Evolutionary conservation across 2,888 invertebrate genomes (phyloP).

Genomic region (Cistogaster globosa): DNA sequence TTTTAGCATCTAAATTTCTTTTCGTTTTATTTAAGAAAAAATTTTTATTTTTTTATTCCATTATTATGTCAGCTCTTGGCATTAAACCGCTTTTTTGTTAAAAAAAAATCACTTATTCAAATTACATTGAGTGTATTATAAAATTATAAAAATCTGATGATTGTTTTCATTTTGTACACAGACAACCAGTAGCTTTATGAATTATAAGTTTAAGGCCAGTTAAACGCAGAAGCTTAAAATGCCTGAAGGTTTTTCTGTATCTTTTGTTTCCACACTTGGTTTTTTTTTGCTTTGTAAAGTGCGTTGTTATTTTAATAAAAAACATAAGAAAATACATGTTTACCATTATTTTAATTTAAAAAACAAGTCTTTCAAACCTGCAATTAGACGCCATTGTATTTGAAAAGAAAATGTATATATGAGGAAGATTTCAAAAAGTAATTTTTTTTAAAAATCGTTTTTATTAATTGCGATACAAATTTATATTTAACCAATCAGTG

Average conservation of each 20-base stretch:
- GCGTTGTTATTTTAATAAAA: constrained; percentile 25
- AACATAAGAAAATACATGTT: constrained; percentile 33
- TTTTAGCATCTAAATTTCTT: too few species aligned
- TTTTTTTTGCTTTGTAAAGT: constrained; percentile 1
- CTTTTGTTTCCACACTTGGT: neutral
- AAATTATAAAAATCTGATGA: constrained; percentile 44
- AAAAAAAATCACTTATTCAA: neutral
- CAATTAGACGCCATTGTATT: constrained; percentile 70
- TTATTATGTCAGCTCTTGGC: too few species aligned
- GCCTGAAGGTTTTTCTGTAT: constrained; percentile 51
- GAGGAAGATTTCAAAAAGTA: constrained; percentile 25
- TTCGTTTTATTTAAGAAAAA: too few species aligned
- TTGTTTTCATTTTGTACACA: constrained; percentile 57
- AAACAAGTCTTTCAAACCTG: constrained; percentile 53
- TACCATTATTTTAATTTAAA: constrained; percentile 53
- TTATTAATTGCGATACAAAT: constrained; percentile 2
- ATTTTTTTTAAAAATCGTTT: neutral
- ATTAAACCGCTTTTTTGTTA: neutral
- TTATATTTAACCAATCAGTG: neutral
- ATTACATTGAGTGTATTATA: constrained; percentile 13
- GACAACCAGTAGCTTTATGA: constrained; percentile 65
- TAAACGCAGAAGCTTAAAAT: constrained; percentile 63
- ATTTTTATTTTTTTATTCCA: too few species aligned
- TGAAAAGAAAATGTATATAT: constrained; percentile 45
- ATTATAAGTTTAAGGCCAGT: constrained; percentile 65